Evolutionary conservation across 2,797 vertebrate species (phyloP).

Genomic region (Luscinia luscinia): DNA sequence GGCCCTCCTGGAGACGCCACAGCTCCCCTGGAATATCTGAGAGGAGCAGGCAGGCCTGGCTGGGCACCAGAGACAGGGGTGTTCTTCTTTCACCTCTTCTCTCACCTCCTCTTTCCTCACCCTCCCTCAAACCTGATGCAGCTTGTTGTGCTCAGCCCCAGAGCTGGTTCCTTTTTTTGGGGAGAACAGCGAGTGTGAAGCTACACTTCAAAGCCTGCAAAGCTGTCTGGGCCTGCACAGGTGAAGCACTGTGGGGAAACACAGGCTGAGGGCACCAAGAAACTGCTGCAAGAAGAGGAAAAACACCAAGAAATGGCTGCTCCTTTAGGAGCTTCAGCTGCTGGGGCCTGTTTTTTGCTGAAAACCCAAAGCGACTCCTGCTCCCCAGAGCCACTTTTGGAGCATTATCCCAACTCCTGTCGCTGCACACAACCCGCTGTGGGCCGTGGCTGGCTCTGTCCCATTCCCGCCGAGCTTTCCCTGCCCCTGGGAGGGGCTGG

Average conservation of each 20-base stretch:
- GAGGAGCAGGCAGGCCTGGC: not conserved
- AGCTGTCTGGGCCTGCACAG: not conserved
- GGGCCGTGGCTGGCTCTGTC: not conserved
- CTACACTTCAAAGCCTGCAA: not conserved
- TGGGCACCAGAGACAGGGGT: not conserved
- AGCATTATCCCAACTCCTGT: not conserved
- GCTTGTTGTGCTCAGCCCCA: not conserved
- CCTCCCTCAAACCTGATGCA: not conserved
- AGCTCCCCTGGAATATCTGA: not conserved
- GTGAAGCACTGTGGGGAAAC: not conserved
- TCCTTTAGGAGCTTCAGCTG: not conserved
- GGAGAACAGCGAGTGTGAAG: not conserved
- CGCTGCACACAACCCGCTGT: not conserved
- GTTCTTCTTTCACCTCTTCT: not conserved
- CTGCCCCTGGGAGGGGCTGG: rapidly evolving
- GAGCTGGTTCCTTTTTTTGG: not conserved
- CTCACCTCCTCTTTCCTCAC: not conserved
- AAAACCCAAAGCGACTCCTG: not conserved
- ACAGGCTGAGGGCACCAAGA: not conserved
- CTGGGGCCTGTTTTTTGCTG: not conserved
- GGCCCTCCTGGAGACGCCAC: not conserved
- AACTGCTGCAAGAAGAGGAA: not conserved
- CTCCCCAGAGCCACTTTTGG: not conserved
- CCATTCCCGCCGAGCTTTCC: not conserved
- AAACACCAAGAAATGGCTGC: not conserved